Evolutionary conservation across 1,140 invertebrate species (phyloP), one percentile per base, ranked within the genome.

Genomic region (Drosophila kanapiae): DNA sequence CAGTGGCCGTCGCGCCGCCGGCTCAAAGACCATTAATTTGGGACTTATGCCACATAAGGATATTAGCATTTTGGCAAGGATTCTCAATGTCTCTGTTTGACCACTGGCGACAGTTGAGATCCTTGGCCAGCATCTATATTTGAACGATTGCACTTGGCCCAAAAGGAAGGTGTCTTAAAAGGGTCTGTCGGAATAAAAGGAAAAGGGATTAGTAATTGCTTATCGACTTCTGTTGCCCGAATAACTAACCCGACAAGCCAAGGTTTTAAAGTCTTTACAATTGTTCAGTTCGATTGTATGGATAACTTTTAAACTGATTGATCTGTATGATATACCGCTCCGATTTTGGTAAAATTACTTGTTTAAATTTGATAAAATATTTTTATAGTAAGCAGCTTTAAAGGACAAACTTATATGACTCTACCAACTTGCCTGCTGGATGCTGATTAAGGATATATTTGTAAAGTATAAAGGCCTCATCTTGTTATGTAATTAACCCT

Each of bases 1-100:
- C 84, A 69, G 84, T 71, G 77, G 40, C 72, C 54, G 53, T 51
- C 54, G 74, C 57, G 43, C 60, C 65, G 71, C 31, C 42, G 68
- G 51, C 80, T 83, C 65, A 90, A 69, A 78, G 78, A 90, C 79
- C 85, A 88, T 88, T 88, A 88, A 87, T 88, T 83, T 83, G 67
- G 58, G 64, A 71, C 83, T 87, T 87, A 87, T 80, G 83, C 58
- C 80, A 86, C 78, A 82, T 86, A 67, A 76, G 54, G 75, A 84
- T 58, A 72, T 83, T 83, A 78, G 78, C 72, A 80, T 70, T 70
- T 75, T 62, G 33, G 75, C 76, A 78, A 78, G 75, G 75, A 77
- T 69, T 13, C 51, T n/a, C 49, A 59, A 43, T 47, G 49, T 53
- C 65, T 49, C 38, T 84, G 64, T 84, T 78, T 80, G 63, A 33